Base-by-base conservation (phyloP, 2,888 invertebrate genomes). In the Pammene aurita region DNA sequence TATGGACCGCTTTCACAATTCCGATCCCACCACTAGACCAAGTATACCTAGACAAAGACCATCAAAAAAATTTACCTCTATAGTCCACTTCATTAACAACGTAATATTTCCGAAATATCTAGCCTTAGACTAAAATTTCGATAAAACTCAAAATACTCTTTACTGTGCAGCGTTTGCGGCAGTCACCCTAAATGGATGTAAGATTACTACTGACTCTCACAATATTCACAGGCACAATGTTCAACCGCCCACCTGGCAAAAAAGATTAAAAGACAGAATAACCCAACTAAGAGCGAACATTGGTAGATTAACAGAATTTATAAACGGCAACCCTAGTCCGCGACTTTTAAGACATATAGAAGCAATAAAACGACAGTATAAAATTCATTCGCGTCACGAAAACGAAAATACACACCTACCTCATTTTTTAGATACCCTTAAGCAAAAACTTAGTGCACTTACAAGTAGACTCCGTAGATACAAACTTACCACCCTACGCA, bases 231-330 rank as follows among this genome's bases (percentile, higher is more conserved):
- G 16, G 5, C 10, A 11, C 10, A 26, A 52, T 26, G 11, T 26
- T 1, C 26, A 54, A n/a, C 54, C 7, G 9, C 54, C n/a, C n/a
- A n/a, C 34, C 34, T 54, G 54, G 54, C 54, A 54, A 34, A 54
- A 54, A n/a, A 34, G 54, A 35, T 13, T 54, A 13, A 34, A 54
- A 54, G 34, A 54, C 5, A 54, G 54, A 54, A 54, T 54, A 4
- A 35, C 6, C 34, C n/a, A 54, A 0, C 26, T 52, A 5, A 52
- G 50, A 52, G 26, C 50, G 7, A 52, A 52, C 10, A 52, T 52
- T 26, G 50, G 50, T 1, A 18, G 50, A 52, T 10, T 52, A 26
- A 52, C 50, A 18, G 50, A 52, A 10, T 52, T 52, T 52, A 52
- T 52, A 16, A 26, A 52, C n/a, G 50, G 50, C 10, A 52, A 52